Conservation (phyloP, 2,113 vertebrate species). For the Alouatta palliata region DNA sequence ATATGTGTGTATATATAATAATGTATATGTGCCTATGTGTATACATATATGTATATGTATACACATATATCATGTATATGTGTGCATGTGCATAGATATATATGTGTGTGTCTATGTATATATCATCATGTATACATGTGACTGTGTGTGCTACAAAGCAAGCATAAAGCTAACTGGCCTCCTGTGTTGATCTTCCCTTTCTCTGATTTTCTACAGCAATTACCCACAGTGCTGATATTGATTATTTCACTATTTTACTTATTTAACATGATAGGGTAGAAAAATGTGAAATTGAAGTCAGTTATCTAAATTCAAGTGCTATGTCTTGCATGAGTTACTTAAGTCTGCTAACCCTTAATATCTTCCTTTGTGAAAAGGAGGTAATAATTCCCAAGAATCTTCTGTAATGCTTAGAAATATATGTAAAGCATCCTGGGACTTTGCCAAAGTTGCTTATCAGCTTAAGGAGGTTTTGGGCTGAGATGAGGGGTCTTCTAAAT, state of each 20-base stretch:
- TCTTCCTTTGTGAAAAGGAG: not conserved
- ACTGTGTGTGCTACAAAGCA: not conserved
- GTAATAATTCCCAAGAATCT: not conserved
- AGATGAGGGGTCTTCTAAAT: too few relatives aligned
- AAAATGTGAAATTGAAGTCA: not conserved
- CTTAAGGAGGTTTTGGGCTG: too few relatives aligned
- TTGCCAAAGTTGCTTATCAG: too few relatives aligned
- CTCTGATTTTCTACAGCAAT: not conserved
- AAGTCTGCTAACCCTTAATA: not conserved
- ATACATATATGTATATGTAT: too few relatives aligned
- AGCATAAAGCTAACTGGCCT: not conserved
- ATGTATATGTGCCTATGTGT: not conserved
- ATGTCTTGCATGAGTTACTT: not conserved
- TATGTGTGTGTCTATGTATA: not conserved
- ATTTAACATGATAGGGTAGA: not conserved
- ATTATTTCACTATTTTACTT: constrained; percentile 11
- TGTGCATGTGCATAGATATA: not conserved
- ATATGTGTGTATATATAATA: too few relatives aligned
- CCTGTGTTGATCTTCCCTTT: not conserved
- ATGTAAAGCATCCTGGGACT: not conserved
- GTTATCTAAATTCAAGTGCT: not conserved
- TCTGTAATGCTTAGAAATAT: not conserved
- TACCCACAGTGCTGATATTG: not conserved
- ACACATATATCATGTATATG: not conserved
- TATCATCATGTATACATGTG: not conserved